Evolutionary conservation across 2,888 invertebrate genomes (phyloP).

Genomic region (Amiota mariae): DNA sequence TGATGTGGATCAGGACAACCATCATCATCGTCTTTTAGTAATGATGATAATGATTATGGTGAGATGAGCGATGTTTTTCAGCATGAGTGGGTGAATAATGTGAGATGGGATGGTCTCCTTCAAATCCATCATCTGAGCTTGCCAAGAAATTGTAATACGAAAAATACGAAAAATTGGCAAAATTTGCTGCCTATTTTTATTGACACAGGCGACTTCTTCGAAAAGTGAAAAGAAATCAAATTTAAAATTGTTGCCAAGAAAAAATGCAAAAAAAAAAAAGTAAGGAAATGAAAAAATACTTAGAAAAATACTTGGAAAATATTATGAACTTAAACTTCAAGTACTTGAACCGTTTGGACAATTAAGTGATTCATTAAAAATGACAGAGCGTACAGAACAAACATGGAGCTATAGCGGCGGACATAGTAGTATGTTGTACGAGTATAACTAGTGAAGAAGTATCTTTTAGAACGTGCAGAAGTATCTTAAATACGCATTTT

Average conservation of each 20-base stretch:
- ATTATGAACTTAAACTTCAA: slow-evolving; percentile 39
- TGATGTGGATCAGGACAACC: slow-evolving; percentile 49
- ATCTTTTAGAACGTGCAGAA: slow-evolving; percentile 57
- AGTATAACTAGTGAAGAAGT: slow-evolving; percentile 37
- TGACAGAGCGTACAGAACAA: slow-evolving; percentile 53
- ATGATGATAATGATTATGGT: neutral
- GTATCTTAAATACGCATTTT: slow-evolving; percentile 67
- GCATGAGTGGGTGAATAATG: neutral
- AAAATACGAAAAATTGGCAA: no score
- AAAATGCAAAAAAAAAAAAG: slow-evolving; percentile 2
- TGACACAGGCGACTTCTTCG: neutral
- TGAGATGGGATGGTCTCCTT: no score
- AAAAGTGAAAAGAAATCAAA: neutral
- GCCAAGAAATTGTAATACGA: no score
- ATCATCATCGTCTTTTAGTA: neutral
- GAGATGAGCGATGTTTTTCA: neutral
- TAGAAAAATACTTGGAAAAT: slow-evolving; percentile 29
- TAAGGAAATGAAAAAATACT: slow-evolving; percentile 6
- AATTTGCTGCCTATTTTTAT: neutral
- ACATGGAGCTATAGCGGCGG: slow-evolving; percentile 31
- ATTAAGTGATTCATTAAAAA: slow-evolving; percentile 68
- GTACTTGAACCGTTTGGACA: slow-evolving; percentile 45
- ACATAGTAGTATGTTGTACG: neutral
- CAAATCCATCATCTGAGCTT: slow-evolving; percentile 15
- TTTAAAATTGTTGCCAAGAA: slow-evolving; percentile 37